A percentile compares a stretch with the other conserved stretches of the same genome.
phyloP scores from a whole-genome alignment of 2,797 vertebrate species.

The Oreochromis mossambicus region DNA sequence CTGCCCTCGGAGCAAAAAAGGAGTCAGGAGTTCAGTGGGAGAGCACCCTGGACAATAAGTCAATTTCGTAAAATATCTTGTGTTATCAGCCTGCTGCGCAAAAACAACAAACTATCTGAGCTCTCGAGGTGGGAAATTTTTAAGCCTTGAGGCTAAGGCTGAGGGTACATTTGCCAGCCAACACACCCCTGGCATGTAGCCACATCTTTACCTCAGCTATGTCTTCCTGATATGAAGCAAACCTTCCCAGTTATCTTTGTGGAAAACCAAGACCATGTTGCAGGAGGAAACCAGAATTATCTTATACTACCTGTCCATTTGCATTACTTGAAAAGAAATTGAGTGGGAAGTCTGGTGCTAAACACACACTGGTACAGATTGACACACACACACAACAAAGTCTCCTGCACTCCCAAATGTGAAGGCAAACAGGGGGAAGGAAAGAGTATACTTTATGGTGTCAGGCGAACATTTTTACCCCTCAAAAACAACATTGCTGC shows the following conservation, averaged over 20 bases:
- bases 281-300: neutral
- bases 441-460: neutral
- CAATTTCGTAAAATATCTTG: neutral
- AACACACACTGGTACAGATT: neutral
- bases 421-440: neutral
- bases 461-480: neutral
- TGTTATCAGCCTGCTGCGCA: neutral
- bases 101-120: neutral
- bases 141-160: neutral
- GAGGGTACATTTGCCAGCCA: neutral
- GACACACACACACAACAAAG: neutral
- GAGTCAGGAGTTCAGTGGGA: neutral
- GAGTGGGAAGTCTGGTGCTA: neutral
- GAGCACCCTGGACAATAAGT: neutral
- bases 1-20: neutral
- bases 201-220: neutral
- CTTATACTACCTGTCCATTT: neutral
- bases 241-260: neutral
- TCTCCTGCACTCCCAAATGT: neutral
- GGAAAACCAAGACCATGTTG: neutral
- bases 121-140: neutral
- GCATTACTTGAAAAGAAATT: neutral
- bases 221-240: neutral
- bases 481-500: neutral
- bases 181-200: neutral